A percentile compares a stretch with the other conserved stretches of the same genome.
Evolutionary conservation across 2,888 invertebrate genomes (phyloP).

Genomic region (Standfussiana lucernea): DNA sequence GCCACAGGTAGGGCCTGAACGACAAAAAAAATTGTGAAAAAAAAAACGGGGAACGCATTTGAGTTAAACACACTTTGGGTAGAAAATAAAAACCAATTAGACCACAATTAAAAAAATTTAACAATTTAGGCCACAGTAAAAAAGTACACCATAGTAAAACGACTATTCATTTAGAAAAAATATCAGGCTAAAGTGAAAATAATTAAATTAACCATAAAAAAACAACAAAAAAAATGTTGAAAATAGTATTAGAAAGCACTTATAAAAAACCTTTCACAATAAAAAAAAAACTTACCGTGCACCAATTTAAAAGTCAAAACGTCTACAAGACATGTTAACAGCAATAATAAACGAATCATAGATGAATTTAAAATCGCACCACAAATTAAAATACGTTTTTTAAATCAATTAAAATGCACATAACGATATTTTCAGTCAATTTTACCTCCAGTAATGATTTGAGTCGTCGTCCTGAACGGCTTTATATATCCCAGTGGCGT

Average conservation of each 20-base stretch:
- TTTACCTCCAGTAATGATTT: constrained; percentile 29
- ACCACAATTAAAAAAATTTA: neutral
- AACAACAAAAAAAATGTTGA: neutral
- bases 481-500: constrained; percentile 29
- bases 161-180: neutral
- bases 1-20: constrained; percentile 52
- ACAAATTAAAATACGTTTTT: neutral
- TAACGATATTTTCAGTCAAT: constrained; percentile 37
- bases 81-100: neutral
- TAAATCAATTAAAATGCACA: neutral
- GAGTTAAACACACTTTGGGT: too few species aligned
- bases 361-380: constrained; percentile 31
- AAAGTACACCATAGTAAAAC: neutral
- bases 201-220: neutral
- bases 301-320: constrained; percentile 50
- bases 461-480: too few species aligned
- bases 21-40: neutral
- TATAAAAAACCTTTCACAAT: neutral
- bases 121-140: neutral
- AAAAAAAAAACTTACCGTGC: constrained; percentile 22
- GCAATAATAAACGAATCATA: constrained; percentile 58
- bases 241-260: too few species aligned
- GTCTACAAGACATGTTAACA: constrained; percentile 45
- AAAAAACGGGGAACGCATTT: neutral
- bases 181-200: neutral